Conservation (phyloP, 2,888 invertebrate genomes). For the Eupithecia pulchellata region DNA sequence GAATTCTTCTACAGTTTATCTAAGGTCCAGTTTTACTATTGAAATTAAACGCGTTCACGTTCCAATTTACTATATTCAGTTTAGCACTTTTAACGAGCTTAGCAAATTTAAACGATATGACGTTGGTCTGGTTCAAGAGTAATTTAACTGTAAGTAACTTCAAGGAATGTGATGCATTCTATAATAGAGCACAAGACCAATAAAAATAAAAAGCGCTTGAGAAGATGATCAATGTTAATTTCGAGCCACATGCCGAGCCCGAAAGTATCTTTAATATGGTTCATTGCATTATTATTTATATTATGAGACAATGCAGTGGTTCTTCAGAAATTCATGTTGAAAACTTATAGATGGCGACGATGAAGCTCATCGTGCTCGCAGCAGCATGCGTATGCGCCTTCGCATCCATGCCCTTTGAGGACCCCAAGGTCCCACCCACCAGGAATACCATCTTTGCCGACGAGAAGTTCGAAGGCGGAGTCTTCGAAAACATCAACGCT, state of each 20-base stretch:
- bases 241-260: background rate
- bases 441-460: constrained; percentile 74
- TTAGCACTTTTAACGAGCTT: too few species aligned
- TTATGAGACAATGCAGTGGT: background rate
- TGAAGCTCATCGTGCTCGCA: constrained; percentile 57
- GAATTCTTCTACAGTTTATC: background rate
- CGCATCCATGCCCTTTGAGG: constrained; percentile 52
- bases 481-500: constrained; percentile 65
- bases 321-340: background rate
- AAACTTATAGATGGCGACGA: constrained; percentile 69
- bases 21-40: too few species aligned
- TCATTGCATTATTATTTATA: background rate
- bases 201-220: background rate
- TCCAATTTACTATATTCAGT: too few species aligned
- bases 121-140: too few species aligned
- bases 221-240: background rate
- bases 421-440: constrained; percentile 46
- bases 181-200: background rate
- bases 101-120: too few species aligned
- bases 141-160: too few species aligned
- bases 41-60: too few species aligned
- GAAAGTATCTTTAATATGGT: background rate
- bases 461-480: constrained; percentile 67
- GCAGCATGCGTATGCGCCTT: constrained; percentile 54
- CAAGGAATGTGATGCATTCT: too few species aligned